These are phyloP conservation scores for Panorpa germanica DNA, from an alignment of 2,888 invertebrate species.

Conservation along the genomic window DNA sequence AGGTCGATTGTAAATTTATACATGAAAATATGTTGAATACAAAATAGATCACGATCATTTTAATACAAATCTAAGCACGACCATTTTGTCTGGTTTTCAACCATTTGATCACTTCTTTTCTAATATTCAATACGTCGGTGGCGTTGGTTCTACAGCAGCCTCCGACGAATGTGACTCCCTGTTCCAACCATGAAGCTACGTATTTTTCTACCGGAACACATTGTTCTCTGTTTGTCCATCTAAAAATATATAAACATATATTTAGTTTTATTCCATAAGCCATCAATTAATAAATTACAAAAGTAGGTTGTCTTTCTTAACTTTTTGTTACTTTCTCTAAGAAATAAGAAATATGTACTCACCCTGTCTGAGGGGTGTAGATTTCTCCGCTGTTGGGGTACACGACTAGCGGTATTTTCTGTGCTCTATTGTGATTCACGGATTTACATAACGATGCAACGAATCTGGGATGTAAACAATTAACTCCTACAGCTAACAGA, in stretches of 20 bases:
- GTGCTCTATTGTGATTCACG: constrained; percentile 28
- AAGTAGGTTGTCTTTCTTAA: background rate
- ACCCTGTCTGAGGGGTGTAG: constrained; percentile 51
- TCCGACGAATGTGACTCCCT: constrained; percentile 71
- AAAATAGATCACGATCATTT: no score
- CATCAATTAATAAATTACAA: background rate
- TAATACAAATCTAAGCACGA: no score
- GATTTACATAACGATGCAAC: constrained; percentile 39
- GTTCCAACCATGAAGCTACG: constrained; percentile 59
- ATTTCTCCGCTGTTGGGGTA: constrained; percentile 88
- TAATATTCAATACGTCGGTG: constrained; percentile 56
- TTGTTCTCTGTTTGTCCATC: constrained; percentile 53
- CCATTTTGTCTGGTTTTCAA: no score
- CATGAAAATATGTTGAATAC: no score
- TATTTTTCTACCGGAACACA: constrained; percentile 51
- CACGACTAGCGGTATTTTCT: constrained; percentile 54
- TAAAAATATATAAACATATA: constrained; percentile 19
- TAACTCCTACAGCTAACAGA: constrained; percentile 76
- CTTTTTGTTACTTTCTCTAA: background rate
- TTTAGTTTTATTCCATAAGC: constrained; percentile 1
- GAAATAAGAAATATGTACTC: constrained; percentile 17
- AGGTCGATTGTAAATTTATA: no score
- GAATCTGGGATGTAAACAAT: constrained; percentile 58
- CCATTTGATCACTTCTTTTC: constrained; percentile 46
- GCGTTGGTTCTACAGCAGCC: constrained; percentile 85